Evolutionary conservation across 2,113 vertebrate genomes (phyloP).

Genomic region (Leucosticte australis): DNA sequence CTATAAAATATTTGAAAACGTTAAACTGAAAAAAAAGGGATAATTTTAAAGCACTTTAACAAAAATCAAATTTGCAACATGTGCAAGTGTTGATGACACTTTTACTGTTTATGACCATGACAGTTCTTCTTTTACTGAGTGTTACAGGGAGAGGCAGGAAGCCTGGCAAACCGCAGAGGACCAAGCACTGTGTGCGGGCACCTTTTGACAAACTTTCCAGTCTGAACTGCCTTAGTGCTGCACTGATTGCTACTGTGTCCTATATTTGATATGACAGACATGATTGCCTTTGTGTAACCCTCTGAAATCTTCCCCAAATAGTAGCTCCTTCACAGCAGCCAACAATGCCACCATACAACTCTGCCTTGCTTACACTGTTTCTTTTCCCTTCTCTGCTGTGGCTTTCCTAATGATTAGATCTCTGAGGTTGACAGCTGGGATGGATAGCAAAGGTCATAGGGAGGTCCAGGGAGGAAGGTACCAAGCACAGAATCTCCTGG

Average conservation of each 20-base stretch:
- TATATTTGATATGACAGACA: neutral
- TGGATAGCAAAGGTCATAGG: accelerated
- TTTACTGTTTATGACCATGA: neutral
- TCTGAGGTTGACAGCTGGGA: neutral
- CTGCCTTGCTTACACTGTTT: neutral
- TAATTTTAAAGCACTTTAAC: neutral
- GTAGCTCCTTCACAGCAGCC: neutral
- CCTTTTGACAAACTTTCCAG: neutral
- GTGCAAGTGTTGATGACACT: neutral
- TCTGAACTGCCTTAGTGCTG: neutral
- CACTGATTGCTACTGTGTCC: neutral
- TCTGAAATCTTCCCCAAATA: neutral
- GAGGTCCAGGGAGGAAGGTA: neutral
- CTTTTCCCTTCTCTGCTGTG: neutral
- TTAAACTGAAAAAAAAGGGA: neutral
- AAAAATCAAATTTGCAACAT: neutral
- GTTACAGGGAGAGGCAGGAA: neutral
- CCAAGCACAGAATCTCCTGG: neutral
- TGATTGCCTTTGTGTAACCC: neutral
- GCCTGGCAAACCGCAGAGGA: neutral
- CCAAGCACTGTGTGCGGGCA: neutral
- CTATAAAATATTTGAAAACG: neutral
- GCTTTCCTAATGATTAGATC: neutral
- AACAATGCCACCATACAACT: neutral
- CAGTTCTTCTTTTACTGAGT: neutral